Evolutionary conservation across 2,797 vertebrate species (phyloP), one percentile per base, ranked within the genome.

Genomic region (Cynopterus sphinx): DNA sequence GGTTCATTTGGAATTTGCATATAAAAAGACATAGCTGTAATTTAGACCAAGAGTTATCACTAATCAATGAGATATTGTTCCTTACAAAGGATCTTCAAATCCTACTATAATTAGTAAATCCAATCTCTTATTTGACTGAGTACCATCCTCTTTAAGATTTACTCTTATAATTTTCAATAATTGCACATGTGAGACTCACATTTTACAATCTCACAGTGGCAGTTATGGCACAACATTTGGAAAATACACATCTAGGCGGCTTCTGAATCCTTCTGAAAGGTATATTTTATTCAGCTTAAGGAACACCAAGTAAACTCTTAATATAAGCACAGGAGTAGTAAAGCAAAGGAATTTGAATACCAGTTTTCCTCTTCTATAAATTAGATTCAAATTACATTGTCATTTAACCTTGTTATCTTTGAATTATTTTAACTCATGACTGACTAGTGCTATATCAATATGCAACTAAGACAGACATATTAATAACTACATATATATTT

Each of bases 361-460:
- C 28, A 83, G 13, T 74, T 96, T 7, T 0, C 39, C 36, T 84
- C n/a, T 43, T 90, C 53, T 81, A n/a, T 85, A 81, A 92, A 3
- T 49, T 87, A 79, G 3, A 85, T 73, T 65, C 39, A 77, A 59
- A 92, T 82, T 84, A 59, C n/a, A 67, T 36, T 82, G 41, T 49
- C 91, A 94, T 86, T 49, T 94, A 90, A 79, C 13, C 2, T 91
- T 94, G 17, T 67, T 90, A 85, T 55, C 26, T 63, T 79, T 9
- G 16, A 92, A 84, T 94, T 91, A 89, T 77, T 95, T 88, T 88
- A 96, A 91, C 24, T 87, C 75, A 28, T 78, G 12, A 74, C 28
- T 77, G 82, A 21, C 46, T 49, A 49, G 46, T 59, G 26, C 90
- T 93, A 82, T 55, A 93, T 6, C 77, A 36, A 9, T 84, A 93